Base-by-base conservation (phyloP, 2,888 invertebrate species). In the Lydus trimaculatus region DNA sequence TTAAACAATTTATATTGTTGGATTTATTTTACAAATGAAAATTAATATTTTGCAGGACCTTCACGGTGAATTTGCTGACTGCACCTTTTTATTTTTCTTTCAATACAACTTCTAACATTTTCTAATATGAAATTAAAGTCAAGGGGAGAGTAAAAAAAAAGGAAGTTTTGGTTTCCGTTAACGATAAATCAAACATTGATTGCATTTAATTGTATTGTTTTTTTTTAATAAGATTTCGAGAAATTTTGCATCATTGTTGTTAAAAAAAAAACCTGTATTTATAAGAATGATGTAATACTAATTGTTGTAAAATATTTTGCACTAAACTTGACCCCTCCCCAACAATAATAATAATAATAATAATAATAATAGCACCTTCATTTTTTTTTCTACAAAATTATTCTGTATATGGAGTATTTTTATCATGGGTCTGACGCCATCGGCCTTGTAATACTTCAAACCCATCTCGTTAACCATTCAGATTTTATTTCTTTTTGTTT, bases 381-480 rank as follows among this genome's bases (percentile, higher is more conserved):
- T 64, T 43, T 58, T 52, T 25, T n/a, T 39, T n/a, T 13, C n/a
- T 13, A 61, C 31, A 61, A 36, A 48, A 58, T 56, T 66, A 62
- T 61, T 64, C 68, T 69, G 61, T 72, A 66, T 63, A 73, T 64
- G 69, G 71, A 61, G 65, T 72, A 68, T 66, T 71, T 68, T 73
- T 28, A 56, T 56, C 15, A 25, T 66, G 61, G 43, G 61, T 67
- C 66, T 74, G 75, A 75, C 72, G 73, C 66, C 71, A 74, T 72
- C 70, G 75, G 58, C 75, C 75, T 75, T 75, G 74, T 74, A 74
- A 75, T 72, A 72, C 75, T 75, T 75, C 66, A 67, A 65, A 65
- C 63, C 65, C 67, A 64, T 67, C 66, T 69, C 65, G 64, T 61
- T 66, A 56, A 56, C 56, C 15, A 56, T 25, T 56, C 23, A 1